Evolutionary conservation across 2,113 vertebrate species (phyloP).

Genomic region (Oriolus oriolus): DNA sequence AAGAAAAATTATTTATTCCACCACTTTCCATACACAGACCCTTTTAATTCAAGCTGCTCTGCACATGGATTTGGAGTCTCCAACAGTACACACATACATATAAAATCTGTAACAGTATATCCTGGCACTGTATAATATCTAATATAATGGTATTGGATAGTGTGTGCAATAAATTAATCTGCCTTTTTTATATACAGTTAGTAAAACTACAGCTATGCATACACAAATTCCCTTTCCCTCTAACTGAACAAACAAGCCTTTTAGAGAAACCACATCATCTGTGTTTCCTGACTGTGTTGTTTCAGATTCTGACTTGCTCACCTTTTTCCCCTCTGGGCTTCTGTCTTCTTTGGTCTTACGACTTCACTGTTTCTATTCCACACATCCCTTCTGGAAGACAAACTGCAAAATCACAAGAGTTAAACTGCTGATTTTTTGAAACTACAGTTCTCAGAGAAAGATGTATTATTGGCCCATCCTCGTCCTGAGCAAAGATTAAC

Average conservation of each 20-base stretch:
- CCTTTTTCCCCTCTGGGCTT: not conserved
- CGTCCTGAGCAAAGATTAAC: not conserved
- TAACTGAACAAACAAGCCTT: slow-evolving; percentile 27
- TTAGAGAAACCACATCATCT: slow-evolving; percentile 21
- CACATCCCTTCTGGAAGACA: not conserved
- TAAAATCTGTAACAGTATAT: not conserved
- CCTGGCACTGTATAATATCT: not conserved
- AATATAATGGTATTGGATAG: not conserved
- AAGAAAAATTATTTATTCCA: not conserved
- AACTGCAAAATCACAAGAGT: not conserved
- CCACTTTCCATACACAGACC: not conserved
- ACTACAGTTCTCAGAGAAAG: not conserved
- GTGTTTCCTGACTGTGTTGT: not conserved
- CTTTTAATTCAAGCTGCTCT: not conserved
- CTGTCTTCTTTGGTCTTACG: not conserved
- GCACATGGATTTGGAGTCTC: not conserved
- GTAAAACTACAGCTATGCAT: slow-evolving; percentile 8
- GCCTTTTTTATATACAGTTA: not conserved
- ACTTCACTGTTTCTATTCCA: not conserved
- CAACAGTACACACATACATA: not conserved
- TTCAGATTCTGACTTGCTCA: slow-evolving; percentile 48
- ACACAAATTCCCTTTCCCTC: not conserved
- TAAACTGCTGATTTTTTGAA: slow-evolving; percentile 8
- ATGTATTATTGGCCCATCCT: not conserved
- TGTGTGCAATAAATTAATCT: not conserved